Evolutionary conservation across 2,113 vertebrate genomes (phyloP), one percentile per base, ranked within the genome.

Genomic region (Recurvirostra avosetta): DNA sequence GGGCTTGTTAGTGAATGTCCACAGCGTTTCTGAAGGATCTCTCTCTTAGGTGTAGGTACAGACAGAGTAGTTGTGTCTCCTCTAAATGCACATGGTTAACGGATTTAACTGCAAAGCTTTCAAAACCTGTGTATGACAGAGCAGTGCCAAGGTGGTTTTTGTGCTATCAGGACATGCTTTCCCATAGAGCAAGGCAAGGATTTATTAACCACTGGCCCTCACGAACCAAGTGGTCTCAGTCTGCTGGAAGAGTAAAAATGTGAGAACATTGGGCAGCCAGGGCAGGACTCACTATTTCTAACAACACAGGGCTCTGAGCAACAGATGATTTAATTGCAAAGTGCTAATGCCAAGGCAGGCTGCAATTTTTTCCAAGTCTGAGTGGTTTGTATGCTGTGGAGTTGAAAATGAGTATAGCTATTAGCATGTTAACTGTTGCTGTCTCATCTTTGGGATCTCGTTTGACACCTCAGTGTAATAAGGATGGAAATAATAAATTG

Each of bases 401-500:
- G 19, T 23, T 93, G 67, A 38, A 86, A 62, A 76, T n/a, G 8
- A 86, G 20, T 22, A 9, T 6, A 43, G 32, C 50, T 29, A 77
- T 94, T 93, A 88, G 71, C 50, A 66, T 88, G 32, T 27, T 71
- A 78, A 87, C 73, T 91, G 73, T 18, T 66, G 85, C n/a, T 11
- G 17, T 71, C 95, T 95, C 92, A 96, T 88, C 68, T 93, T 88
- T 63, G 59, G 75, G 72, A 86, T 94, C 94, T 90, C 2, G 1
- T 86, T 81, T 92, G 75, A 88, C 79, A 96, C 88, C 63, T 94
- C 3, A 2, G 56, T 68, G 47, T 80, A 93, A 84, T 84, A 77
- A 86, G 43, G 91, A 56, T 80, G 82, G 82, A 84, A 88, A 94
- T 88, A 90, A 83, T 70, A 88, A 88, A 88, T 30, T 17, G 53